phyloP scores from a whole-genome alignment of 1,140 invertebrate genomes.

The Drosophila bocki region DNA sequence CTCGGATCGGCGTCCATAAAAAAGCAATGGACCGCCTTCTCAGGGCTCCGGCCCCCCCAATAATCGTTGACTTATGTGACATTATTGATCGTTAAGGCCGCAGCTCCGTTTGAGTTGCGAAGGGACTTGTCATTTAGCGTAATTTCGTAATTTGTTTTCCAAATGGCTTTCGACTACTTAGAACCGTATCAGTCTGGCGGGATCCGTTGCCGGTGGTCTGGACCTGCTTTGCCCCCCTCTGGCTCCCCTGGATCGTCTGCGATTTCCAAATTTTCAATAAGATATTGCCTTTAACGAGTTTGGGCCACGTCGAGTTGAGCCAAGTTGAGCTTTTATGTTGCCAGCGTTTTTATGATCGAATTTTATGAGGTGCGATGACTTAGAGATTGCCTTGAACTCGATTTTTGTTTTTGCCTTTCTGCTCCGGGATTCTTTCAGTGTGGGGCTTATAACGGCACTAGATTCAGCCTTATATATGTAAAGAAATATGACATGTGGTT shows the following conservation, averaged over 20 bases:
- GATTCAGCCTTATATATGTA: constrained; percentile 45
- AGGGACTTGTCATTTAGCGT: constrained; percentile 67
- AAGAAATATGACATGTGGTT: constrained; percentile 60
- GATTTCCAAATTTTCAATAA: constrained; percentile 56
- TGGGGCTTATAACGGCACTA: constrained; percentile 67
- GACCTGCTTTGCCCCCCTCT: constrained; percentile 15
- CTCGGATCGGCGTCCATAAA: constrained; percentile 40
- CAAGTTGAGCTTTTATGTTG: constrained; percentile 69
- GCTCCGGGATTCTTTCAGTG: constrained; percentile 9
- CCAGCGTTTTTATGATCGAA: constrained; percentile 61
- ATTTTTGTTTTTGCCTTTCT: constrained; percentile 30
- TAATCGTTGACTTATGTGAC: constrained; percentile 80
- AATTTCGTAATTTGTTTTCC: constrained; percentile 78
- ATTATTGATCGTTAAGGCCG: constrained; percentile 75
- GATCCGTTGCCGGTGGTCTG: constrained; percentile 71
- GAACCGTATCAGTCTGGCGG: constrained; percentile 46
- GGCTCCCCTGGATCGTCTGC: not conserved
- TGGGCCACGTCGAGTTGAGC: constrained; percentile 30
- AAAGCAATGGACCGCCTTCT: constrained; percentile 53
- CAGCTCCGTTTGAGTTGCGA: constrained; percentile 45
- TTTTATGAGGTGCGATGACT: constrained; percentile 83
- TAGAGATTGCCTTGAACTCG: constrained; percentile 80
- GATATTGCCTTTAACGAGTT: constrained; percentile 63
- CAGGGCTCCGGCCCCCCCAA: constrained; percentile 38
- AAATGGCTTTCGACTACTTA: constrained; percentile 73